These are phyloP conservation scores for Ptychodera flava DNA, from an alignment of 35 echinoderm and acorn worm genomes.

Conservation along the genomic window DNA sequence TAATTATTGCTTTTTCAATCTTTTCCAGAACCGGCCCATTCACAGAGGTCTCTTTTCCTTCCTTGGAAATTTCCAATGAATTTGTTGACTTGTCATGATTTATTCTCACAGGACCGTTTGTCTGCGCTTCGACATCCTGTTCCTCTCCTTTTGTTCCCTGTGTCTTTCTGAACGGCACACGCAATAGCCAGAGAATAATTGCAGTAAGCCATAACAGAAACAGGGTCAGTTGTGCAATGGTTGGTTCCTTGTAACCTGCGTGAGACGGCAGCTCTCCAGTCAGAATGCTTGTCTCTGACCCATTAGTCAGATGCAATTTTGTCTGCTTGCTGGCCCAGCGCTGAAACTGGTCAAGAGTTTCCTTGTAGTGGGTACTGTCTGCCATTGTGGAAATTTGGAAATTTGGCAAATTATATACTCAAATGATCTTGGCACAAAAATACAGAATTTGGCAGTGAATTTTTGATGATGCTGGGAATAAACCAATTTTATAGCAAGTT, in stretches of 20 bases:
- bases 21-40: neutral
- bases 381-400: no score
- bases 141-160: neutral
- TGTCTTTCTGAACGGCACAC: constrained; percentile 4
- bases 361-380: no score
- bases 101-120: neutral
- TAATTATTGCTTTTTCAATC: neutral
- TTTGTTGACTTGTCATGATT: neutral
- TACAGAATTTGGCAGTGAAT: no score
- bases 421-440: no score
- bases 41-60: neutral
- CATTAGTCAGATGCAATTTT: neutral
- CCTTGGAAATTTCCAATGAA: neutral
- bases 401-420: no score
- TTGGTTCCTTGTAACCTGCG: constrained; percentile 13
- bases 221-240: constrained; percentile 39
- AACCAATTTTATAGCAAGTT: no score
- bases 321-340: neutral
- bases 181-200: constrained; percentile 20
- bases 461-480: no score
- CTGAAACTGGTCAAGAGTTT: neutral
- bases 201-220: constrained; percentile 44
- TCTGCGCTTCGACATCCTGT: neutral
- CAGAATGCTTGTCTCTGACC: neutral
- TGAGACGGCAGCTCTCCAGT: neutral